Conservation (phyloP, 2,797 vertebrate species). For the Lophius americanus region DNA sequence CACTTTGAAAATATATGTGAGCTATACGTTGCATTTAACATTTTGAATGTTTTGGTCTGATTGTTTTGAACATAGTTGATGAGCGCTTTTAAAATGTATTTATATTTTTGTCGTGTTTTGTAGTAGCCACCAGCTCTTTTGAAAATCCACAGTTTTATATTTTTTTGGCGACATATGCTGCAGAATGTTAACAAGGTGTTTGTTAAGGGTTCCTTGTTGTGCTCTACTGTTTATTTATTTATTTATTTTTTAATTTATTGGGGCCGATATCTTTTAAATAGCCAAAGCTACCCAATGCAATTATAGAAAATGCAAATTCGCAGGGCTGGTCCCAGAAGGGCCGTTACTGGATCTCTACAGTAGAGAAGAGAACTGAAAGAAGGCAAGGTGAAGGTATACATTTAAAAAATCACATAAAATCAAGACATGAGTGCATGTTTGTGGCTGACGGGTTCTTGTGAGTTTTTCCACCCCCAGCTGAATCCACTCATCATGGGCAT, state of each 20-base stretch:
- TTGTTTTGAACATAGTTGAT: conserved; percentile 5
- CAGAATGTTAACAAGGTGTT: neutral
- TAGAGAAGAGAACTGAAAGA: too few species aligned
- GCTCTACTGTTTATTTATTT: too few species aligned
- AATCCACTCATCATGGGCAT: too few species aligned
- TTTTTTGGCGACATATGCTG: neutral
- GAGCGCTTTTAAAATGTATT: neutral
- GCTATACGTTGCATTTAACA: conserved; percentile 4
- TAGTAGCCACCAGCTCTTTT: neutral
- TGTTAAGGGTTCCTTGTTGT: too few species aligned
- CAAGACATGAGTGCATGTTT: too few species aligned
- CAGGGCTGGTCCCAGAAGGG: too few species aligned
- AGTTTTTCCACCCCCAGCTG: too few species aligned
- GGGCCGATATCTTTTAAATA: neutral
- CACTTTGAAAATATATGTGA: neutral
- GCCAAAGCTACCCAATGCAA: neutral
- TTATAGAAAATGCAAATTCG: too few species aligned
- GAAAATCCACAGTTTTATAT: conserved; percentile 8
- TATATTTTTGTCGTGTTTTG: conserved; percentile 10
- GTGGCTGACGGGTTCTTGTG: too few species aligned
- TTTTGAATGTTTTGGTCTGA: neutral
- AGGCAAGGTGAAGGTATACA: too few species aligned
- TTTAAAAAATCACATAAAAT: too few species aligned
- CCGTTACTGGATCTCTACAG: too few species aligned
- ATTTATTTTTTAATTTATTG: neutral